Base-by-base conservation (phyloP, 2,888 invertebrate species). In the Rotaria macrura region DNA sequence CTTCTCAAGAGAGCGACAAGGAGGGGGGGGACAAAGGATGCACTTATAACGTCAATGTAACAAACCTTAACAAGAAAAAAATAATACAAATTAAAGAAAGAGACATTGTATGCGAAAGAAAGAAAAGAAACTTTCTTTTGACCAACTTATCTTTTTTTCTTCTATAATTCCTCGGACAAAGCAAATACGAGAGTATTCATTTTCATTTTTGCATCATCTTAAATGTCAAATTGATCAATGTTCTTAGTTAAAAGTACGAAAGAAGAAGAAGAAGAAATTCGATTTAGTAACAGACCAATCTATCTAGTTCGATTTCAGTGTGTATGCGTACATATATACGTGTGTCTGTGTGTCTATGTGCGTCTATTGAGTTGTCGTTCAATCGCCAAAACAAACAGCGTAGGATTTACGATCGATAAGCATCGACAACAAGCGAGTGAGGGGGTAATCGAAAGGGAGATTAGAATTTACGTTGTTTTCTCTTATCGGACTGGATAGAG, bases 301-400 rank as follows among this genome's bases (percentile, higher is more conserved):
- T 29, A 34, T 65, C 54, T 25, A 25, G 23, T 14, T 54, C 54
- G 23, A 6, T 23, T 54, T 54, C 25, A 54, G 25, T 54, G 25
- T 54, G 7, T 52, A 52, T 52, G 49, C 14, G 17, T 25, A 54
- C 23, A 54, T 54, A 29, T 65, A 29, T 65, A 65, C 17, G 17
- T 65, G 10, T n/a, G n/a, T n/a, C 25, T n/a, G 17, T 55, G 10
- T n/a, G 10, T 57, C 14, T 57, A 12, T 57, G 55, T 57, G 34
- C 38, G 65, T 34, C 65, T 65, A 65, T 65, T 65, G 65, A 65
- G 65, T 79, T 79, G 40, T 79, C 43, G 79, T 79, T 43, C 79
- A 79, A 79, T 79, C 79, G 79, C 40, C 79, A 79, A 79, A 79
- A 79, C 79, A 79, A 79, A 79, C n/a, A 79, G 14, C n/a, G 38